These are phyloP conservation scores for Toxotes lorentzi DNA, from an alignment of 2,797 vertebrate species.

Conservation along the genomic window DNA sequence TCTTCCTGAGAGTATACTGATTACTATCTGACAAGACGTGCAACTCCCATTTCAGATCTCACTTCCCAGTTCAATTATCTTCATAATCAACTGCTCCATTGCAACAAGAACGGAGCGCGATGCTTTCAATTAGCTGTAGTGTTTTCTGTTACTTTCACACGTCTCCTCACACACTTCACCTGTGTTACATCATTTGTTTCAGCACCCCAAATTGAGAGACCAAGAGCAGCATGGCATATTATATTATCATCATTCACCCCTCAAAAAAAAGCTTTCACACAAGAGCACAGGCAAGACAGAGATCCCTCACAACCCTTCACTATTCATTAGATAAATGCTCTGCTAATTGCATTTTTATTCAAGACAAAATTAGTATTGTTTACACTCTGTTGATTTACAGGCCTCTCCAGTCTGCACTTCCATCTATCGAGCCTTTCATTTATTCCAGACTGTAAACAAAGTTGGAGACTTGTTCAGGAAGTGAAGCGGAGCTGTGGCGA, in stretches of 20 bases:
- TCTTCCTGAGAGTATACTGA: slow-evolving; percentile 37
- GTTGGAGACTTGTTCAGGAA: slow-evolving; percentile 52
- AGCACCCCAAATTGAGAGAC: neutral
- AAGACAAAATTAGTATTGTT: slow-evolving; percentile 9
- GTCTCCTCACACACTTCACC: slow-evolving; percentile 17
- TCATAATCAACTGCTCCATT: slow-evolving; percentile 78
- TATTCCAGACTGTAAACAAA: slow-evolving; percentile 64
- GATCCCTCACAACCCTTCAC: slow-evolving; percentile 1
- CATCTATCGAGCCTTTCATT: slow-evolving; percentile 42
- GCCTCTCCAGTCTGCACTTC: slow-evolving; percentile 10
- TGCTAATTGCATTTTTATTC: slow-evolving; percentile 38
- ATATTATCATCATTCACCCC: neutral
- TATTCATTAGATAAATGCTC: slow-evolving; percentile 8
- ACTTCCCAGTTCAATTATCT: slow-evolving; percentile 79
- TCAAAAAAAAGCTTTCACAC: neutral
- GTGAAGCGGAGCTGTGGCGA: slow-evolving; percentile 29
- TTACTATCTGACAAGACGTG: slow-evolving; percentile 48
- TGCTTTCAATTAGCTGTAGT: slow-evolving; percentile 69
- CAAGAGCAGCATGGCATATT: neutral
- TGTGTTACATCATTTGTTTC: slow-evolving; percentile 3
- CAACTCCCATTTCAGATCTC: slow-evolving; percentile 71
- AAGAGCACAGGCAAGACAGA: neutral
- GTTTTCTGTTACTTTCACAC: slow-evolving; percentile 55
- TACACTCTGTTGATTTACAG: neutral
- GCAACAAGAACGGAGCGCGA: slow-evolving; percentile 53